Conservation (phyloP, 2,113 vertebrate genomes). For the Acinonyx jubatus region DNA sequence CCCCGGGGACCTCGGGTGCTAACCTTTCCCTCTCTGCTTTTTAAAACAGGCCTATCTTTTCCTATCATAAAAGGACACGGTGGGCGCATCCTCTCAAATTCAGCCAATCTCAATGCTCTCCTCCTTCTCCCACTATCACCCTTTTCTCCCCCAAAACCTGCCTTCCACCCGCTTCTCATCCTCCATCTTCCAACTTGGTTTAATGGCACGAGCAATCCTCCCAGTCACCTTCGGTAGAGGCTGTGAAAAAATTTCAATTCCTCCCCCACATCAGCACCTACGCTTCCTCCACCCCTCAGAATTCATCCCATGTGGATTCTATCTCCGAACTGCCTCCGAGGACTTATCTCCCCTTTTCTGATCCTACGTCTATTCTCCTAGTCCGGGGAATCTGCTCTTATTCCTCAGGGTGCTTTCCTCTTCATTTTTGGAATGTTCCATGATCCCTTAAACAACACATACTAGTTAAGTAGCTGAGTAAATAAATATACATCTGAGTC, state of each 20-base stretch:
- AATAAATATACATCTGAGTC: not conserved
- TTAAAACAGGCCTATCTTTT: too few species aligned
- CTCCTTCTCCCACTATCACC: not conserved
- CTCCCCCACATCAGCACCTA: not conserved
- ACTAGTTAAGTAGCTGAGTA: not conserved
- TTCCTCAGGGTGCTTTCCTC: not conserved
- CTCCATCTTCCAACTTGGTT: not conserved
- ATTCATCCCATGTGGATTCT: not conserved
- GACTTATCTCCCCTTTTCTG: not conserved
- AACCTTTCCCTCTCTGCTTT: too few species aligned
- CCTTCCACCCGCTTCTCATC: not conserved
- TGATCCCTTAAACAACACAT: not conserved
- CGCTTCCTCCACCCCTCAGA: accelerated
- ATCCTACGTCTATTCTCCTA: not conserved
- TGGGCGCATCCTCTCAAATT: not conserved
- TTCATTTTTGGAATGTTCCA: not conserved
- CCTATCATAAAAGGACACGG: not conserved
- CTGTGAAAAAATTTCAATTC: not conserved
- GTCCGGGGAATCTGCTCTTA: not conserved
- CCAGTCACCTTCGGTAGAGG: not conserved
- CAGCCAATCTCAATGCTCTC: not conserved
- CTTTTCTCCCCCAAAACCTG: not conserved
- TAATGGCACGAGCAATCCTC: not conserved
- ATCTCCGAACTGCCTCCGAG: not conserved
- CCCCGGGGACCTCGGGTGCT: too few species aligned